These are phyloP conservation scores for Nematostella vectensis DNA, from an alignment of 92 coral and sea anemone genomes.

Conservation along the genomic window DNA sequence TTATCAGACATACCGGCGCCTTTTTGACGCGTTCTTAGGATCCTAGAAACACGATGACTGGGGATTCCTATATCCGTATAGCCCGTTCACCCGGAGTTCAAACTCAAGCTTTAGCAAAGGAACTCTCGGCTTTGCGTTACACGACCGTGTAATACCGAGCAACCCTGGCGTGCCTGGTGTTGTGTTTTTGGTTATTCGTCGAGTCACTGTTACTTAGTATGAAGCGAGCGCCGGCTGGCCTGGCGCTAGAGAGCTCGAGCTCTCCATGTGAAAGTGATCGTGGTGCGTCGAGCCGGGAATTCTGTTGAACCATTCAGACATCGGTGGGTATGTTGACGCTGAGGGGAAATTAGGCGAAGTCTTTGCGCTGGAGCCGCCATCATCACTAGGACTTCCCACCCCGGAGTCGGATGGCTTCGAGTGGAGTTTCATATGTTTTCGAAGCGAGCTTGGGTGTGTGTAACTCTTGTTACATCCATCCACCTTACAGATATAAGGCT, in stretches of 20 bases:
- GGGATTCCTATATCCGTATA: too few relatives aligned
- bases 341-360: slow-evolving; percentile 68
- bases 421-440: slow-evolving; percentile 98
- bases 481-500: slow-evolving; percentile 97
- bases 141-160: too few relatives aligned
- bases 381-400: slow-evolving; percentile 65
- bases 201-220: slow-evolving; percentile 30
- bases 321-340: slow-evolving; percentile 79
- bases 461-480: slow-evolving; percentile 99
- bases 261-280: slow-evolving; percentile 75
- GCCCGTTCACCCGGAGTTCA: too few relatives aligned
- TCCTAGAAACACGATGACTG: too few relatives aligned
- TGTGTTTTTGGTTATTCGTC: background rate
- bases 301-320: slow-evolving; percentile 90
- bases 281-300: slow-evolving; percentile 60
- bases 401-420: slow-evolving; percentile 89
- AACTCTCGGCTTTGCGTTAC: too few relatives aligned
- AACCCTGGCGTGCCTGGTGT: background rate
- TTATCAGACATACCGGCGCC: background rate
- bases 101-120: too few relatives aligned
- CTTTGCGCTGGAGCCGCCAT: slow-evolving; percentile 45
- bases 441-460: slow-evolving; percentile 93
- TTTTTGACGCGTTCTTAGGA: background rate
- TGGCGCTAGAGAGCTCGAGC: slow-evolving; percentile 30
- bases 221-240: slow-evolving; percentile 73